These are phyloP conservation scores for Rhinogobius similis DNA, from an alignment of 2,113 vertebrate genomes.

Conservation along the genomic window DNA sequence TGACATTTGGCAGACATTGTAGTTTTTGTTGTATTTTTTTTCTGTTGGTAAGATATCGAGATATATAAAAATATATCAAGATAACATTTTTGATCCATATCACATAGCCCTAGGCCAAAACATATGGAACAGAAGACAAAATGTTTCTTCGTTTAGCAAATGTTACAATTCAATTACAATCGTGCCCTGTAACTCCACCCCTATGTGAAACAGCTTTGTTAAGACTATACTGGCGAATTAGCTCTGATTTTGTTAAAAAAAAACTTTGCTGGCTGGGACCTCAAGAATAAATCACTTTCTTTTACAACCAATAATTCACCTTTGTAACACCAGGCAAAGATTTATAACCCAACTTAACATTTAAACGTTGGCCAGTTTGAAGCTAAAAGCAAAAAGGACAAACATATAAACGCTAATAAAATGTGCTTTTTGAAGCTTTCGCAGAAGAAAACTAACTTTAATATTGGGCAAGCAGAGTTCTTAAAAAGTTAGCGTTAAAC, in stretches of 20 bases:
- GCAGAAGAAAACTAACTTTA: background rate
- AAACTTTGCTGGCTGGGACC: background rate
- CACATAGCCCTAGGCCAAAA: too few relatives aligned
- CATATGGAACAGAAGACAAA: background rate
- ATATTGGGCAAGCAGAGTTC: background rate
- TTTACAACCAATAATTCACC: background rate
- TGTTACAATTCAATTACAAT: too few relatives aligned
- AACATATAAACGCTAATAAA: background rate
- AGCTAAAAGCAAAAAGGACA: background rate
- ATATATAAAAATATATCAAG: too few relatives aligned
- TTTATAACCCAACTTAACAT: background rate
- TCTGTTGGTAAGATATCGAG: too few relatives aligned
- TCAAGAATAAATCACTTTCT: background rate
- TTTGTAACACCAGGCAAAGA: background rate
- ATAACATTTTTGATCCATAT: too few relatives aligned
- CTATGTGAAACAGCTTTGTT: background rate
- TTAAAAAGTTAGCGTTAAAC: slow-evolving; percentile 1
- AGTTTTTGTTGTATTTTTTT: too few relatives aligned
- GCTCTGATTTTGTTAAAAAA: too few relatives aligned
- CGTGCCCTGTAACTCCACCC: too few relatives aligned
- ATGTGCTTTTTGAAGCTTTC: background rate
- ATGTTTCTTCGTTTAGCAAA: too few relatives aligned
- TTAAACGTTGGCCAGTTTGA: background rate
- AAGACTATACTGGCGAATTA: too few relatives aligned
- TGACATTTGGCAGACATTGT: too few relatives aligned